Evolutionary conservation across 1,140 invertebrate species (phyloP).

Genomic region (Drosophila kohkoa): DNA sequence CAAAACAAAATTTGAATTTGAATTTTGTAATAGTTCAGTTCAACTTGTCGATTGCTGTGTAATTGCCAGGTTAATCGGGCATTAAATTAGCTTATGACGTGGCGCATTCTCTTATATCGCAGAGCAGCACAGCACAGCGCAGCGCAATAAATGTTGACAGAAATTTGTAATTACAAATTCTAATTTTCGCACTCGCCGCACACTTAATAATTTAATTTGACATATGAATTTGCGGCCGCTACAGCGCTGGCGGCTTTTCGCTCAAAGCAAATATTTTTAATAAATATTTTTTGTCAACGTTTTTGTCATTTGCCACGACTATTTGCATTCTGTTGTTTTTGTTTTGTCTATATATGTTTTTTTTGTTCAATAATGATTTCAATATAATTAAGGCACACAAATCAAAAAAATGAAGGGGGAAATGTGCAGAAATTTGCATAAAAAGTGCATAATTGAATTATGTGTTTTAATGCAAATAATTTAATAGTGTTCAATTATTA

Average conservation of each 20-base stretch:
- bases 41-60: slow-evolving; percentile 14
- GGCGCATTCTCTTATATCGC: slow-evolving; percentile 14
- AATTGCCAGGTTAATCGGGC: slow-evolving; percentile 72
- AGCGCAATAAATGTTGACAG: slow-evolving; percentile 69
- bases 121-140: no score
- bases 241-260: background rate
- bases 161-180: slow-evolving; percentile 60
- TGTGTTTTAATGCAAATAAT: slow-evolving; percentile 54
- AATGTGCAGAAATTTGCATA: slow-evolving; percentile 43
- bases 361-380: slow-evolving; percentile 32
- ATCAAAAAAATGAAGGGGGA: slow-evolving; percentile 12
- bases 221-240: slow-evolving; percentile 34
- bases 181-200: slow-evolving; percentile 55
- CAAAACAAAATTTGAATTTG: slow-evolving; percentile 17
- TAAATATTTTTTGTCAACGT: slow-evolving; percentile 1
- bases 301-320: slow-evolving; percentile 1
- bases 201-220: slow-evolving; percentile 66
- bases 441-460: slow-evolving; percentile 67
- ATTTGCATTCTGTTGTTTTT: slow-evolving; percentile 19
- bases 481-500: slow-evolving; percentile 58
- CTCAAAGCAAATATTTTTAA: slow-evolving; percentile 12
- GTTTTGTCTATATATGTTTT: background rate
- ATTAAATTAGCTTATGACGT: slow-evolving; percentile 74
- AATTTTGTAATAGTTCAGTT: slow-evolving; percentile 1
- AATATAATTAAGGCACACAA: slow-evolving; percentile 54